phyloP scores from a whole-genome alignment of 2,113 vertebrate genomes.

The Acinonyx jubatus region DNA sequence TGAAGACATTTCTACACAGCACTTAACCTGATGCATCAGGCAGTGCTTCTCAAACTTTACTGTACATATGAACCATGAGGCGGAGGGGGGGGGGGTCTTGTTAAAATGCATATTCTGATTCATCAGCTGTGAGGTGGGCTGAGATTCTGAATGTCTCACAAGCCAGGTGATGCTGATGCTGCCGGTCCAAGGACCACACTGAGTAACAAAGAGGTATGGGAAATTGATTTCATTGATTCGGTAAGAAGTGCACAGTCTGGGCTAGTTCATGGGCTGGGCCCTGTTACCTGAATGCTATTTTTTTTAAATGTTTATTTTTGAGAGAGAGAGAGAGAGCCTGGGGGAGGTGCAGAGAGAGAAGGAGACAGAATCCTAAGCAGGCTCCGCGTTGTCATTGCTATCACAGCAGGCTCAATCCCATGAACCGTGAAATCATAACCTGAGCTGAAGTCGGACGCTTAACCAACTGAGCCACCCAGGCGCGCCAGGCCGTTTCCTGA shows the following conservation, averaged over 20 bases:
- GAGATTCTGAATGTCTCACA: background rate
- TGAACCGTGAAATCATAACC: no score
- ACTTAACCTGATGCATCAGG: background rate
- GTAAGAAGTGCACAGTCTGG: background rate
- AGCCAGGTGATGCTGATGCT: background rate
- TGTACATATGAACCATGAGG: background rate
- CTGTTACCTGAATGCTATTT: background rate
- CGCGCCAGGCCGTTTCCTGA: background rate
- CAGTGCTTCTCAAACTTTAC: background rate
- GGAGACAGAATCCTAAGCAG: no score
- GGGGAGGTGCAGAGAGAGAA: no score
- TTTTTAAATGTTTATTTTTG: no score
- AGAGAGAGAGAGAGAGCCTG: no score
- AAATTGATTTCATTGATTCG: background rate
- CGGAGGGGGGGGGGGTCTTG: fast-evolving
- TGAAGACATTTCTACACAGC: background rate
- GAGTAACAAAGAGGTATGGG: background rate
- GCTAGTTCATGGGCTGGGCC: background rate
- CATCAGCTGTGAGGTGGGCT: background rate
- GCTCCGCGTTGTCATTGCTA: no score
- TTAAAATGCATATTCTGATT: slow-evolving; percentile 6
- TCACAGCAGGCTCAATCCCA: no score
- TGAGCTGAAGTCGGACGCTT: no score
- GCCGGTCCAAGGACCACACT: background rate
- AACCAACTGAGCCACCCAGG: no score